These are phyloP conservation scores for Fringilla coelebs DNA, from an alignment of 2,797 vertebrate species.

Conservation along the genomic window DNA sequence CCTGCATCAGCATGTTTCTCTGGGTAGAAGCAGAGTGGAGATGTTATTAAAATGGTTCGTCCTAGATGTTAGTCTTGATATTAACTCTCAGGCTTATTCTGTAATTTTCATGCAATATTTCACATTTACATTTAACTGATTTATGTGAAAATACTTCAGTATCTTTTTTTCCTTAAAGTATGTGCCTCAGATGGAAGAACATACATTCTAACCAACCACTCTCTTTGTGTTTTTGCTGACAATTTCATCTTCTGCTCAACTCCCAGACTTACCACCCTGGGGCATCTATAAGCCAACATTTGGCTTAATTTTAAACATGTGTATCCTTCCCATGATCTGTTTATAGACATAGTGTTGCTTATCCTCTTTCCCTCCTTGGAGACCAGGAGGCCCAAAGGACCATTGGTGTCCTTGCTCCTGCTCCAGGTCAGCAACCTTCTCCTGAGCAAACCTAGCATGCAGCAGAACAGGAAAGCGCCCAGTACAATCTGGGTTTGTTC, in stretches of 20 bases:
- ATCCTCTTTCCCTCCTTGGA: background rate
- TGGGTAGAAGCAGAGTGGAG: background rate
- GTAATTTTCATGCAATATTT: background rate
- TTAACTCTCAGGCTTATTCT: background rate
- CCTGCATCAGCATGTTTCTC: slow-evolving; percentile 13
- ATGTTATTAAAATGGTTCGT: background rate
- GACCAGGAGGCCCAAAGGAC: background rate
- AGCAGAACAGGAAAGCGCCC: accelerated
- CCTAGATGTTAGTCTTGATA: background rate
- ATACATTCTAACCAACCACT: background rate
- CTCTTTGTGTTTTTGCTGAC: background rate
- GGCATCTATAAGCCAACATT: background rate
- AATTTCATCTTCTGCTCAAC: background rate
- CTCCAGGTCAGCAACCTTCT: background rate
- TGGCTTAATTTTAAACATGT: background rate
- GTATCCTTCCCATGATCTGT: background rate
- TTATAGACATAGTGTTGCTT: background rate
- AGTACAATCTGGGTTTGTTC: background rate
- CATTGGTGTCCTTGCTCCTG: accelerated
- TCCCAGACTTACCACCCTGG: background rate
- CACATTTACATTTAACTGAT: background rate
- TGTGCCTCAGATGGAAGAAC: background rate
- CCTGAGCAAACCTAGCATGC: background rate
- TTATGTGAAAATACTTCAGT: background rate
- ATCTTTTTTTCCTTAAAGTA: background rate